phyloP scores from a whole-genome alignment of 2,888 invertebrate genomes.

The Clepsis dumicolana region DNA sequence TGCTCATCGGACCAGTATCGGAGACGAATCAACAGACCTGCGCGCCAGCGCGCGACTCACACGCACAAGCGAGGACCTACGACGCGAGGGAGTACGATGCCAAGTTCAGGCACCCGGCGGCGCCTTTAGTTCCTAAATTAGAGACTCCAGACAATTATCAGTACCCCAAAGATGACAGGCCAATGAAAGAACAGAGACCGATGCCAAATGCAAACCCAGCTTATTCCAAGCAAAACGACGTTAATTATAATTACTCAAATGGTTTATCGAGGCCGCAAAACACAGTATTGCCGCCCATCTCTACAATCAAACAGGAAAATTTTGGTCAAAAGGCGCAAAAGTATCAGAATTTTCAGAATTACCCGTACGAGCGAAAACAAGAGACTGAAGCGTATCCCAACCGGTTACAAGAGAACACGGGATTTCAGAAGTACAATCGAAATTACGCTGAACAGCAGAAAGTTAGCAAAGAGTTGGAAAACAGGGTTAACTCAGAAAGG shows the following conservation, averaged over 20 bases:
- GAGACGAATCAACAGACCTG: constrained; percentile 82
- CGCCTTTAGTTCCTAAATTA: constrained; percentile 79
- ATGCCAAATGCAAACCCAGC: constrained; percentile 57
- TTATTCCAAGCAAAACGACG: constrained; percentile 63
- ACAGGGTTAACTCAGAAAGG: constrained; percentile 54
- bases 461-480: constrained; percentile 60
- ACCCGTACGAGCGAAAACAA: constrained; percentile 66
- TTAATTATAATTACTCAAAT: constrained; percentile 70
- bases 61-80: constrained; percentile 77
- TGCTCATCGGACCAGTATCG: constrained; percentile 85
- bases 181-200: constrained; percentile 67
- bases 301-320: constrained; percentile 82
- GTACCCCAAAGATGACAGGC: constrained; percentile 74
- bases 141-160: constrained; percentile 79
- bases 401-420: constrained; percentile 70
- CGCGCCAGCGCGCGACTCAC: constrained; percentile 68
- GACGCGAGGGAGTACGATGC: constrained; percentile 76
- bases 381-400: constrained; percentile 62
- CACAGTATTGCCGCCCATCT: constrained; percentile 79
- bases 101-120: constrained; percentile 76
- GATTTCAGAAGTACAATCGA: constrained; percentile 77
- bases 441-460: constrained; percentile 62
- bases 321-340: constrained; percentile 70
- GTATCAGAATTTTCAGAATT: constrained; percentile 73
- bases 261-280: constrained; percentile 63